Percentiles rank a stretch among this genome's conserved stretches.
phyloP scores from a whole-genome alignment of 2,797 vertebrate genomes.

The Myiothlypis chrysogaster region DNA sequence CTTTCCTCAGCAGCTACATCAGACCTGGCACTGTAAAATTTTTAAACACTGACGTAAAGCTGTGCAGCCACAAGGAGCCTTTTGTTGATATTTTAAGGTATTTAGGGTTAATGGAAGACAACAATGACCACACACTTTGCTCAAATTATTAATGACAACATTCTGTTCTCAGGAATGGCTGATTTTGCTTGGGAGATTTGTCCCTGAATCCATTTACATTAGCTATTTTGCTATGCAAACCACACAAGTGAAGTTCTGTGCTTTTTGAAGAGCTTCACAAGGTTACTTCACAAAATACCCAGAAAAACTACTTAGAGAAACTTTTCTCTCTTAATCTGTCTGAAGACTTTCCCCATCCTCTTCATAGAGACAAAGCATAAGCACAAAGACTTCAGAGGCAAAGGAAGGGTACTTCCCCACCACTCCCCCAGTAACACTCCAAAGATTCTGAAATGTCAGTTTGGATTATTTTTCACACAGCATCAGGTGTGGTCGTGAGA shows the following conservation, averaged over 20 bases:
- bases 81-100: neutral
- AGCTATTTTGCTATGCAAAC: neutral
- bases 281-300: neutral
- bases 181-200: neutral
- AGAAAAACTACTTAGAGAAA: neutral
- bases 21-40: neutral
- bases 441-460: neutral
- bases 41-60: slow-evolving; percentile 3
- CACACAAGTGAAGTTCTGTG: neutral
- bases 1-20: neutral
- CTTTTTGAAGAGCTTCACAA: neutral
- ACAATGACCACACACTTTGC: slow-evolving; percentile 1
- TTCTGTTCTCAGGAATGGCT: neutral
- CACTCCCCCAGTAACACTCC: neutral
- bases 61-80: slow-evolving; percentile 13
- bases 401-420: neutral
- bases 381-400: neutral
- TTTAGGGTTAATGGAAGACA: neutral
- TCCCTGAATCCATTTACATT: neutral
- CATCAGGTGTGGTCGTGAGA: neutral
- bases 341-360: neutral
- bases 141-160: neutral
- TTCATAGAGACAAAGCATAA: neutral
- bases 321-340: neutral
- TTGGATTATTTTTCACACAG: neutral